These are phyloP conservation scores for Chromoteleia sp. DNA, from an alignment of 2,888 invertebrate genomes.

Conservation along the genomic window DNA sequence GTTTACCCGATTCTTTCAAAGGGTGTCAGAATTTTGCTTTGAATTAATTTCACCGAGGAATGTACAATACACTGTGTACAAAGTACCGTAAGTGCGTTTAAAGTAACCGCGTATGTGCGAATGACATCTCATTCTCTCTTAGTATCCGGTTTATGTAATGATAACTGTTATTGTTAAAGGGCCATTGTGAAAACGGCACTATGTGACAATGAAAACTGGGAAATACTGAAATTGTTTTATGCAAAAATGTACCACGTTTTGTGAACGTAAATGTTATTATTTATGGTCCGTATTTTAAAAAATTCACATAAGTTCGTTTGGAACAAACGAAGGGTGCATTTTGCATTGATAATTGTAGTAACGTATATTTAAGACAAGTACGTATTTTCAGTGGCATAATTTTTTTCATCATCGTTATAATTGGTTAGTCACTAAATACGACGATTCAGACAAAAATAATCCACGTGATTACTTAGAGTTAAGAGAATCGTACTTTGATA, in stretches of 20 bases:
- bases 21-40: conserved; percentile 54
- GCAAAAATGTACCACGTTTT: conserved; percentile 35
- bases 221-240: conserved; percentile 48
- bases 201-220: conserved; percentile 58
- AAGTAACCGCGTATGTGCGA: conserved; percentile 69
- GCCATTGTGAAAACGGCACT: conserved; percentile 53
- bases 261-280: conserved; percentile 15
- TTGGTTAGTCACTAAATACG: not conserved
- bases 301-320: conserved; percentile 9
- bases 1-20: conserved; percentile 31
- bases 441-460: not conserved
- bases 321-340: conserved; percentile 9
- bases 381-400: conserved; percentile 2
- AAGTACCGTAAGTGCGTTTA: conserved; percentile 82
- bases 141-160: conserved; percentile 58
- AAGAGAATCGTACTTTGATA: conserved; percentile 3
- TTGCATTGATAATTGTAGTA: not conserved
- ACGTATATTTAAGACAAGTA: not conserved
- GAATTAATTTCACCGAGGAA: conserved; percentile 68
- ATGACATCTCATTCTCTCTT: conserved; percentile 62
- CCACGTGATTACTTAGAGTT: not conserved
- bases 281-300: conserved; percentile 13
- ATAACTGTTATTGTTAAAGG: conserved; percentile 64
- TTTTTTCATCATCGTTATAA: conserved; percentile 1
- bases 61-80: conserved; percentile 84